Base-by-base conservation (phyloP, 2,797 vertebrate species). In the Pseudomugil tenellus region DNA sequence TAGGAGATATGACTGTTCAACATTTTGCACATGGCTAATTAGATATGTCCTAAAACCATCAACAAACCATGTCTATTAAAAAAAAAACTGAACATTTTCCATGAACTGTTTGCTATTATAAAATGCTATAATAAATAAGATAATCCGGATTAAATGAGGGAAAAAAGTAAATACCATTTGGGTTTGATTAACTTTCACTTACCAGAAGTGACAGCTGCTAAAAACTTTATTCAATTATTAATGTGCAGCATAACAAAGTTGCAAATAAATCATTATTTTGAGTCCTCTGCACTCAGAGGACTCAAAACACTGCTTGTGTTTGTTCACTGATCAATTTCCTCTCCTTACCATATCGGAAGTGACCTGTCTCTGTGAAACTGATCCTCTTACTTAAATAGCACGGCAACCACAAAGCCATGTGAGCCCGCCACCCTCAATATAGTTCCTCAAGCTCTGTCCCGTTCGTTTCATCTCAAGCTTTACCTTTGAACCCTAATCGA, bases 401-500 rank as follows among this genome's bases (percentile, higher is more conserved):
- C 46, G 21, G 28, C 19, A 74, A 79, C 84, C 76, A 14, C 81
- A 74, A 75, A 86, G 72, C 80, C 58, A n/a, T 76, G 67, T 31
- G 37, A 71, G 63, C 29, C 14, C 69, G 59, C 49, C 59, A 14
- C 60, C 72, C 34, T 53, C 16, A 21, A 54, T 52, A 52, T 9
- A 52, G 54, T 61, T 46, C 64, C 57, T 62, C 62, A 23, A 39
- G 58, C 70, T 43, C 60, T 62, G 67, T 81, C 52, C 68, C 63
- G 19, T 79, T 71, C 46, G 3, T 41, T 74, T 70, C 48, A 55
- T 74, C 74, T 74, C 63, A 67, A 63, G 74, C 78, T 63, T 86
- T 81, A 80, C 81, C 78, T 87, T 84, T 89, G 77, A 85, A 84
- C 76, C 69, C 70, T 60, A 29, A 88, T 92, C 85, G 55, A 92